Conservation (phyloP, 2,797 vertebrate genomes). For the Cygnus olor region DNA sequence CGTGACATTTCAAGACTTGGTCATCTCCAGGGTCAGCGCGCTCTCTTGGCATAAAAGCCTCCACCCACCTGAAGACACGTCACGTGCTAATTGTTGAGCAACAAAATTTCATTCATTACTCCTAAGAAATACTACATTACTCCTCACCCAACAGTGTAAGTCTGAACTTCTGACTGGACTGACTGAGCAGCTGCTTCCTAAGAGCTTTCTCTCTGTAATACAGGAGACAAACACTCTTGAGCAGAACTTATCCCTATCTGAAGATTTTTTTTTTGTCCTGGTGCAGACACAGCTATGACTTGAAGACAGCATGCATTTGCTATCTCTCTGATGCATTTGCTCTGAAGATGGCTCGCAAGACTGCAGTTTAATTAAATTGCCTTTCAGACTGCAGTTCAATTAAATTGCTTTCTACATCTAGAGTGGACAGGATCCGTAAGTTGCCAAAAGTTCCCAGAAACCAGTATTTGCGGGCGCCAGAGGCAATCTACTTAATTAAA, state of each 20-base stretch:
- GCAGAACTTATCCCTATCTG: neutral
- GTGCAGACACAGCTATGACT: neutral
- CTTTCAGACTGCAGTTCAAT: neutral
- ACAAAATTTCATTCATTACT: neutral
- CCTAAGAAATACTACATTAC: neutral
- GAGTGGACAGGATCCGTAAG: neutral
- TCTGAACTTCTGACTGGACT: neutral
- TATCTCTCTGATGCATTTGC: no score
- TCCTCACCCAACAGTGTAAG: neutral
- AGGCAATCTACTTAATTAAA: neutral
- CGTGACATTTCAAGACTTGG: fast-evolving
- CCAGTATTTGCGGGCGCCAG: neutral
- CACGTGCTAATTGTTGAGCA: neutral
- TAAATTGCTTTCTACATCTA: neutral
- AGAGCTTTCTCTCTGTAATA: neutral
- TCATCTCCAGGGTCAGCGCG: neutral
- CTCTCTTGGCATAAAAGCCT: neutral
- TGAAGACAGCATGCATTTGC: neutral
- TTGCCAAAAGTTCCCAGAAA: neutral
- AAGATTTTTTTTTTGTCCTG: neutral
- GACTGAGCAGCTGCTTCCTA: neutral
- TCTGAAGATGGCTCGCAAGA: neutral
- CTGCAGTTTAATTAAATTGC: neutral
- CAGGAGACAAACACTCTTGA: neutral
- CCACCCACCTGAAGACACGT: neutral